Conservation (phyloP, 92 coral and sea anemone species). For the Ricordea florida region DNA sequence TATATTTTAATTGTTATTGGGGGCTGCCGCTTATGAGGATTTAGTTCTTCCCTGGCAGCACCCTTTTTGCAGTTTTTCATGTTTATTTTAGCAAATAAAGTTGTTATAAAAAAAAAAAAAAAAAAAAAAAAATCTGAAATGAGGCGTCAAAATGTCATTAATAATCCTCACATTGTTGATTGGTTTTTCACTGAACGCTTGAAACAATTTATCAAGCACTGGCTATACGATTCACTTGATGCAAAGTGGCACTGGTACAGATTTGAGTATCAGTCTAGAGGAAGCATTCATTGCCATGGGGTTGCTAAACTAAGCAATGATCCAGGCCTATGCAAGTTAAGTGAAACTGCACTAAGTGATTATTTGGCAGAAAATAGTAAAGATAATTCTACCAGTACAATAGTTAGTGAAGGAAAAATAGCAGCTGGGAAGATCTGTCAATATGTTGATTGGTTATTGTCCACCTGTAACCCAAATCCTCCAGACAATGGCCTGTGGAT, state of each 20-base stretch:
- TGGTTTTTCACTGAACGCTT: slow-evolving; percentile 64
- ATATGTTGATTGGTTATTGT: slow-evolving; percentile 53
- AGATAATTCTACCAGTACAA: slow-evolving; percentile 47
- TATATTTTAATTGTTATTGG: too few species aligned
- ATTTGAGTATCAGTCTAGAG: too few species aligned
- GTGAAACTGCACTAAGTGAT: slow-evolving; percentile 48
- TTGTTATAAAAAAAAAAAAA: too few species aligned
- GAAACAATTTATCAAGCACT: slow-evolving; percentile 55
- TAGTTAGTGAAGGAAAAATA: slow-evolving; percentile 22
- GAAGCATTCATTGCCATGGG: too few species aligned
- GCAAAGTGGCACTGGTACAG: slow-evolving; percentile 65
- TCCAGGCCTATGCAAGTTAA: slow-evolving; percentile 61
- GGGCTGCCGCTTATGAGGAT: too few species aligned
- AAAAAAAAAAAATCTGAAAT: too few species aligned
- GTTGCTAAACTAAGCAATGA: slow-evolving; percentile 56
- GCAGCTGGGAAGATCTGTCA: slow-evolving; percentile 53
- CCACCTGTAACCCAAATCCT: slow-evolving; percentile 56
- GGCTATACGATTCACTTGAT: slow-evolving; percentile 52
- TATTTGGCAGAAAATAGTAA: slow-evolving; percentile 58
- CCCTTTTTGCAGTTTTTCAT: too few species aligned
- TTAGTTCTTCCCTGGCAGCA: too few species aligned
- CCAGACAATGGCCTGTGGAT: slow-evolving; percentile 61
- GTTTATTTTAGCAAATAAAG: too few species aligned
- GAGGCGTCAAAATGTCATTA: too few species aligned
- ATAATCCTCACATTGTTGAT: too few species aligned